These are phyloP conservation scores for Lampris megalopsis DNA, from an alignment of 2,113 vertebrate genomes.

Conservation along the genomic window DNA sequence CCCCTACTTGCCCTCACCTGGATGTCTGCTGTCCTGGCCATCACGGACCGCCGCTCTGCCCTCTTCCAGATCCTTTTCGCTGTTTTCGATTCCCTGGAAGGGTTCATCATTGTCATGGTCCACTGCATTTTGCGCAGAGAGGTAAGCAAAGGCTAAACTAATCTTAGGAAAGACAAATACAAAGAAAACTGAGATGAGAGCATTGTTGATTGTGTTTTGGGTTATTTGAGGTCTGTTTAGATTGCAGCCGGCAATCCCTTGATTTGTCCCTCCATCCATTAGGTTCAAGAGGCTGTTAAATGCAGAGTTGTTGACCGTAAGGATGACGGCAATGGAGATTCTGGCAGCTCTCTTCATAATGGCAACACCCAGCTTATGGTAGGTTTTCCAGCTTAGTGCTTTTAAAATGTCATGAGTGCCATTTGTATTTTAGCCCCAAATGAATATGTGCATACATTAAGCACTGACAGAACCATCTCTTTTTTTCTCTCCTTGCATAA, in stretches of 20 bases:
- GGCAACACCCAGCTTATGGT: conserved; percentile 97
- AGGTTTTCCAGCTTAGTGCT: conserved; percentile 70
- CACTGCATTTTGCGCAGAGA: conserved; percentile 96
- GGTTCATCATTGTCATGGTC: conserved; percentile 98
- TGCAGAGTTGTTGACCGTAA: conserved; percentile 97
- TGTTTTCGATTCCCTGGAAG: conserved; percentile 96
- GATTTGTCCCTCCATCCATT: conserved; percentile 25
- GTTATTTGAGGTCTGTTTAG: conserved; percentile 1
- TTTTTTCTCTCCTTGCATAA: conserved; percentile 67
- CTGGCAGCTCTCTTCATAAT: conserved; percentile 95
- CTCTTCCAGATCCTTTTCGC: conserved; percentile 99
- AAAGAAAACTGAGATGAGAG: background rate
- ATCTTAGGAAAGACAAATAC: background rate
- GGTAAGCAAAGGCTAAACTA: conserved; percentile 76
- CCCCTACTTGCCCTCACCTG: conserved; percentile 97
- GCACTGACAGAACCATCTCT: conserved; percentile 53
- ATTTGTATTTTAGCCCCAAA: conserved; percentile 54
- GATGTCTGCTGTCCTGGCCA: conserved; percentile 98
- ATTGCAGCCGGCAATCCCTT: conserved; percentile 13
- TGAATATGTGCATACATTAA: conserved; percentile 65
- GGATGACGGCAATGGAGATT: conserved; percentile 96
- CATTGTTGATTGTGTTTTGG: conserved; percentile 8
- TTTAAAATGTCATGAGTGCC: conserved; percentile 75
- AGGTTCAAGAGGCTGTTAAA: conserved; percentile 99
- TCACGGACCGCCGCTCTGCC: conserved; percentile 96